Base-by-base conservation (phyloP, 1,140 invertebrate genomes). In the Brevipalpus yothersi region DNA sequence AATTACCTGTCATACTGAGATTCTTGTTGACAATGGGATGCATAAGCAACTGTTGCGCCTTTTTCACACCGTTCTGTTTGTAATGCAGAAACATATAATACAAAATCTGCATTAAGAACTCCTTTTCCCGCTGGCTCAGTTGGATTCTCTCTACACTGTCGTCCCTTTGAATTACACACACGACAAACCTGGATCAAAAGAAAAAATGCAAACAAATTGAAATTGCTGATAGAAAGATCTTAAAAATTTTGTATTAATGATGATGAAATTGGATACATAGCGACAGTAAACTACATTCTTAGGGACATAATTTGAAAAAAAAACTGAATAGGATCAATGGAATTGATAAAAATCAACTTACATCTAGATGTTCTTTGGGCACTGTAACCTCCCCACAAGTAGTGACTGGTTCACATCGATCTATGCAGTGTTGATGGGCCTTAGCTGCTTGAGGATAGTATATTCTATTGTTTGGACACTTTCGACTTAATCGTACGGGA, bases 1-100 rank as follows among this genome's bases (percentile, higher is more conserved):
- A 45, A 45, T 31, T 31, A 58, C 56, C 56, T 43, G 43, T 63
- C 62, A 42, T 43, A 39, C 4, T 53, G 13, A 31, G 60, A 39
- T 72, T 99, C 94, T 71, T 95, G 90, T 70, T 97, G 93, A 70
- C 94, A 99, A 70, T 98, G 93, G 7, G 91, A 91, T 13, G 94
- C 94, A 74, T 97, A 98, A 0, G 58, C 93, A 15, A 90, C 87
- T 0, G 93, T 96, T 61, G 88, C 74, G 0, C 84, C 84, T 59
- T 65, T 82, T 54, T 82, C 78, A 72, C 93, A 98, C 31, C 91
- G 75, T 65, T 87, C 82, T 0, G 92, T 93, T 67, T 91, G 80
- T 67, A 89, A 79, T 0, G 93, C 90, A 15, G 90, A 94, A 12
- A 98, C 86, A 71, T 97, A 98, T 65, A 99, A 83, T 11, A 98